Percentiles rank a stretch among this genome's conserved stretches.
These are phyloP conservation scores for Andrena praecox DNA, from an alignment of 2,888 invertebrate species.

Conservation along the genomic window DNA sequence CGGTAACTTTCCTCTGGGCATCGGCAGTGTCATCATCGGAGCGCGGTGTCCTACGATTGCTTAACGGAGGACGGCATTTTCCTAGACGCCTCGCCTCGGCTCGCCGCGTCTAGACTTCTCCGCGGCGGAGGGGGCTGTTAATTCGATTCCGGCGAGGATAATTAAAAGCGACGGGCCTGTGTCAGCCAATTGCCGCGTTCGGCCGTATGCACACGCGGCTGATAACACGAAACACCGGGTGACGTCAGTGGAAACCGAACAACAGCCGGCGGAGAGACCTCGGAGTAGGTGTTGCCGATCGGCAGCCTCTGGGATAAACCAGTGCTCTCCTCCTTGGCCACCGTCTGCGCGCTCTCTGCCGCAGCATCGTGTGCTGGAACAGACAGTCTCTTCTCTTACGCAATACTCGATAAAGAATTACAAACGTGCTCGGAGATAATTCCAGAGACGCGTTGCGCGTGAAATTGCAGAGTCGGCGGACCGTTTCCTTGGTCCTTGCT, in stretches of 20 bases:
- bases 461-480: no score
- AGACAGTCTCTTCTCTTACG: background rate
- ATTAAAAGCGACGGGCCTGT: constrained; percentile 40
- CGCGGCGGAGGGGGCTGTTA: background rate
- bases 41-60: background rate
- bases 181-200: constrained; percentile 30
- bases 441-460: background rate
- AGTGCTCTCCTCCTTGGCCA: background rate
- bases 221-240: constrained; percentile 15
- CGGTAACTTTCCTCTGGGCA: background rate
- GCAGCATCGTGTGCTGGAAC: background rate
- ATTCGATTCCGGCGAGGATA: constrained; percentile 27
- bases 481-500: no score
- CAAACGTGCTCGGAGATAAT: background rate
- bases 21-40: background rate
- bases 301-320: background rate
- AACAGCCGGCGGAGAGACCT: no score
- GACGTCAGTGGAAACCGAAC: constrained; percentile 19
- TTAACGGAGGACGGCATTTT: background rate
- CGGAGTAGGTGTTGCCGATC: no score
- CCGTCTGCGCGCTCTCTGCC: background rate
- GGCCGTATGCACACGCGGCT: constrained; percentile 4
- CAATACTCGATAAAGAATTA: background rate
- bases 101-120: background rate
- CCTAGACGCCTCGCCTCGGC: background rate